Percentiles rank a stretch among this genome's conserved stretches.
Evolutionary conservation across 1,140 invertebrate genomes (phyloP).

Genomic region (Popillia japonica): DNA sequence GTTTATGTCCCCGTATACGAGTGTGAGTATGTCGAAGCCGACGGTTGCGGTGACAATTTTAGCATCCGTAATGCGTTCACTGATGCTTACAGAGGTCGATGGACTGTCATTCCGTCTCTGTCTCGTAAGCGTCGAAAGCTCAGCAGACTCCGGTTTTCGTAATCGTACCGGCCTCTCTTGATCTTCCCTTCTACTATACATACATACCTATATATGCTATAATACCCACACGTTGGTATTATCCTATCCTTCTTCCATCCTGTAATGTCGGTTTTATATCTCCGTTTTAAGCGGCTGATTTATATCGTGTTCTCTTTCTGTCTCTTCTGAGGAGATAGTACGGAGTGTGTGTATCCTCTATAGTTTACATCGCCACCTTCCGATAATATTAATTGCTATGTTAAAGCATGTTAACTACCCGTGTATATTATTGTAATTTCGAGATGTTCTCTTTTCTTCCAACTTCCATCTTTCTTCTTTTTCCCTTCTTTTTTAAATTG

Average conservation of each 20-base stretch:
- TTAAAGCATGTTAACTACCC: slow-evolving; percentile 41
- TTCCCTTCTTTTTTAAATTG: too few species aligned
- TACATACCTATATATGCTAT: too few species aligned
- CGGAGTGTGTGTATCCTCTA: background rate
- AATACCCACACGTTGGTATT: background rate
- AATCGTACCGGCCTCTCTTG: background rate
- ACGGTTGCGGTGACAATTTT: slow-evolving; percentile 48
- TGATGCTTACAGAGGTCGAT: slow-evolving; percentile 39
- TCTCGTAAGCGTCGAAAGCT: background rate
- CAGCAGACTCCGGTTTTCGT: background rate
- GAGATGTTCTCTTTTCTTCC: background rate
- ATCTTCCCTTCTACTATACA: background rate
- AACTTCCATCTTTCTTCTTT: too few species aligned
- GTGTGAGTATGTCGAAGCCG: slow-evolving; percentile 16
- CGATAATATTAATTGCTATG: slow-evolving; percentile 42
- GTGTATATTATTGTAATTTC: slow-evolving; percentile 35
- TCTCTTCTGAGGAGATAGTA: background rate
- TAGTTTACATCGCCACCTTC: background rate
- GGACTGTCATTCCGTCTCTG: slow-evolving; percentile 22
- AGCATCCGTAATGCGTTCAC: slow-evolving; percentile 47
- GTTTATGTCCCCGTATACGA: background rate
- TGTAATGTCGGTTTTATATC: background rate
- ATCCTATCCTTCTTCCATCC: background rate
- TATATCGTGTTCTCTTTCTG: too few species aligned
- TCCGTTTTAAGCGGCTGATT: too few species aligned